Conservation (phyloP, 1,140 invertebrate species). For the Phenacoccus solenopsis region DNA sequence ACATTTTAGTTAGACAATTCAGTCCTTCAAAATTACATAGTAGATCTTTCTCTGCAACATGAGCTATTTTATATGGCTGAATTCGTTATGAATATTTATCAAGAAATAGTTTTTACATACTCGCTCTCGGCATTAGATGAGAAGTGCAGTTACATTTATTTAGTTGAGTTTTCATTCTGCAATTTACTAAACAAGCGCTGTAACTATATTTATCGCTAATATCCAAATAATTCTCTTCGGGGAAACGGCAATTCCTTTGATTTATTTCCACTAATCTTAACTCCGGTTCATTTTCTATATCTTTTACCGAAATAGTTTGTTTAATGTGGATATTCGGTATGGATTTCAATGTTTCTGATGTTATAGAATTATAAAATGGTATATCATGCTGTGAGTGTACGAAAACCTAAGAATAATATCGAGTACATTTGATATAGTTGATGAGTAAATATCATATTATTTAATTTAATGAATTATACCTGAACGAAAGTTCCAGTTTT, state of each 20-base stretch:
- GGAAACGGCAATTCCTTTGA: constrained; percentile 47
- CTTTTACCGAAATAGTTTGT: constrained; percentile 32
- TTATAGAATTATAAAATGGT: neutral
- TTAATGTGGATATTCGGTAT: neutral
- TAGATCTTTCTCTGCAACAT: constrained; percentile 28
- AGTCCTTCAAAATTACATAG: constrained; percentile 45
- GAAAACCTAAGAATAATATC: neutral
- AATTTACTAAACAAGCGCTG: constrained; percentile 52
- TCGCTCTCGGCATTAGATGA: constrained; percentile 47
- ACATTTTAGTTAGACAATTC: constrained; percentile 45
- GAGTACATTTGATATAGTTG: too few species aligned
- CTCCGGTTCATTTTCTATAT: constrained; percentile 45
- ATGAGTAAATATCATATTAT: neutral
- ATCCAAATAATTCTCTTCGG: constrained; percentile 45
- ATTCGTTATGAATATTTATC: too few species aligned
- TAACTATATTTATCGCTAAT: constrained; percentile 50
- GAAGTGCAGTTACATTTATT: constrained; percentile 49
- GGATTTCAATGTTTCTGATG: neutral
- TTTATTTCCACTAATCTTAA: constrained; percentile 39
- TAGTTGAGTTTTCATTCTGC: constrained; percentile 46
- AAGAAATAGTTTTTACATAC: constrained; percentile 25
- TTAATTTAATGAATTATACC: neutral
- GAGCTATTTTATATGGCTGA: too few species aligned
- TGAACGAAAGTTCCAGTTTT: neutral
- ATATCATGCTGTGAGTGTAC: neutral